Evolutionary conservation across 1,140 invertebrate species (phyloP).

Genomic region (Adelges cooleyi): DNA sequence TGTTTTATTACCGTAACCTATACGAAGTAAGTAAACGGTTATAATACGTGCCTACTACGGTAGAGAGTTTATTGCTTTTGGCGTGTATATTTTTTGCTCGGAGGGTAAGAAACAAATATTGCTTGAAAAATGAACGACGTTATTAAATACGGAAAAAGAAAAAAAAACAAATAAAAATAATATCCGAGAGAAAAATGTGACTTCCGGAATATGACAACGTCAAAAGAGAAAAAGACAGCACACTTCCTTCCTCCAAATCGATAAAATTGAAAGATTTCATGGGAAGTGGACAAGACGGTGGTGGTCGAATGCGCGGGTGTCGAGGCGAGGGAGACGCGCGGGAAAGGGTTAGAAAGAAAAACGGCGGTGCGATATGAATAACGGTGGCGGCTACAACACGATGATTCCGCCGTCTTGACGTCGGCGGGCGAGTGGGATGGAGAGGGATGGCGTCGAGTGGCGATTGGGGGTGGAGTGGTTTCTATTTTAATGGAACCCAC

Average conservation of each 20-base stretch:
- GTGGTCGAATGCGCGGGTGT: background rate
- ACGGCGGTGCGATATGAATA: slow-evolving; percentile 21
- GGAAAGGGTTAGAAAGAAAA: slow-evolving; percentile 13
- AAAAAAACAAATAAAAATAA: too few species aligned
- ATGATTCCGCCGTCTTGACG: too few species aligned
- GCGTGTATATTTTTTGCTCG: too few species aligned
- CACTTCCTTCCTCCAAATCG: slow-evolving; percentile 22
- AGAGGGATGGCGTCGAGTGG: background rate
- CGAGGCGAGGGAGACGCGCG: too few species aligned
- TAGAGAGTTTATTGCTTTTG: too few species aligned
- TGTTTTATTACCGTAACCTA: too few species aligned
- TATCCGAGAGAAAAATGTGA: background rate
- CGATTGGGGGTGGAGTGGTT: slow-evolving; percentile 3
- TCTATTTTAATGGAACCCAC: slow-evolving; percentile 22
- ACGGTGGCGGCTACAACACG: background rate
- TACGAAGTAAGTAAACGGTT: too few species aligned
- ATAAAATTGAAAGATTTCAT: slow-evolving; percentile 27
- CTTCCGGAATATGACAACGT: background rate
- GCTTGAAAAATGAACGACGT: too few species aligned
- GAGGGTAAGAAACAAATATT: too few species aligned
- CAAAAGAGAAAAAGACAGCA: slow-evolving; percentile 22
- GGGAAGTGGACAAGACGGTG: background rate
- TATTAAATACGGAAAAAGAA: too few species aligned
- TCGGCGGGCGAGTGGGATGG: background rate
- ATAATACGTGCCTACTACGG: too few species aligned